Evolutionary conservation across 2,797 vertebrate genomes (phyloP).

Genomic region (Rhynchonycteris naso): DNA sequence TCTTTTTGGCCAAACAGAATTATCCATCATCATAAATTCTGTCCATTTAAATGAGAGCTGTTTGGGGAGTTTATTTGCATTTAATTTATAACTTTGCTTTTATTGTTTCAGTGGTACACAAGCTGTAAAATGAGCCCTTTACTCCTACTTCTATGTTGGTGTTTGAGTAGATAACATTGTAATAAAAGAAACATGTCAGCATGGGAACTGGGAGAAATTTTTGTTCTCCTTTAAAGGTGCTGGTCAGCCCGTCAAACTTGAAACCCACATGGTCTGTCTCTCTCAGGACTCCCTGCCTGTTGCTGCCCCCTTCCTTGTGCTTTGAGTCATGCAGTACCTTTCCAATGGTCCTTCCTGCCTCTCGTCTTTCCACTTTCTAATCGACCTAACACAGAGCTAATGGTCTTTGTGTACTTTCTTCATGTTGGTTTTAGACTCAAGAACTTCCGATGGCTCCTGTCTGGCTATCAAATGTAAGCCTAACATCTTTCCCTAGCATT

Average conservation of each 20-base stretch:
- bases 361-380: neutral
- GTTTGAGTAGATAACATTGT: neutral
- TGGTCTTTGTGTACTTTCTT: neutral
- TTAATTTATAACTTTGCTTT: slow-evolving; percentile 2
- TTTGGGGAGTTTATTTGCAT: slow-evolving; percentile 17
- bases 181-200: neutral
- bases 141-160: neutral
- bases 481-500: neutral
- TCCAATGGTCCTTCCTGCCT: neutral
- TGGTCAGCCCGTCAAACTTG: neutral
- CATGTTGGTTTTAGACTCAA: neutral
- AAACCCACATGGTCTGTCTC: neutral
- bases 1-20: neutral
- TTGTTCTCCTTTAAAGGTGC: neutral
- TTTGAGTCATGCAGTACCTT: neutral
- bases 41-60: neutral
- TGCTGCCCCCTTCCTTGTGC: neutral
- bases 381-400: neutral
- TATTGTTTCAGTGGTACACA: neutral
- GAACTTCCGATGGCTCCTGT: neutral
- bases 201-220: neutral
- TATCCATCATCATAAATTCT: neutral
- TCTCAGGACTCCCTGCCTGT: neutral
- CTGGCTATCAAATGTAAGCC: neutral
- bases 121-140: neutral